These are phyloP conservation scores for Ormyrus pomaceus DNA, from an alignment of 2,888 invertebrate species.

Conservation along the genomic window DNA sequence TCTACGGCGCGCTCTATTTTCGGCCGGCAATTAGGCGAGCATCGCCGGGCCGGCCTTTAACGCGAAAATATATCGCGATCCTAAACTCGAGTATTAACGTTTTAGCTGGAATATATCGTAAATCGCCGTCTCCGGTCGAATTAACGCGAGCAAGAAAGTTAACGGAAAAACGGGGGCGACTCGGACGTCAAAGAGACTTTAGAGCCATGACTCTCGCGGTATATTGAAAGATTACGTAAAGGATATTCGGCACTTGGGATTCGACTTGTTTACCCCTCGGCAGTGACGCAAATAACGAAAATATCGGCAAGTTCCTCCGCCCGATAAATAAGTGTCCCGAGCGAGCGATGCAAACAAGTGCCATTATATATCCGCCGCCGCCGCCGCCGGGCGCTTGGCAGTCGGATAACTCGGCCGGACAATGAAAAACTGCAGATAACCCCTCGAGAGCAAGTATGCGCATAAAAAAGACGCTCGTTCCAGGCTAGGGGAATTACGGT, in stretches of 20 bases:
- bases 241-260: not conserved
- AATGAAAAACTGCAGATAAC: too few relatives aligned
- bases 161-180: not conserved
- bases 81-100: too few relatives aligned
- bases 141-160: too few relatives aligned
- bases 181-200: not conserved
- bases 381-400: conserved; percentile 6
- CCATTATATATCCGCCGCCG: not conserved
- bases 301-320: conserved; percentile 33
- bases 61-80: not conserved
- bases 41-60: not conserved
- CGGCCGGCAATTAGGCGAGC: not conserved
- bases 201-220: not conserved
- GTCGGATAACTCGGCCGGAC: not conserved
- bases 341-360: conserved; percentile 34
- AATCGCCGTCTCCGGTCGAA: too few relatives aligned
- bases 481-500: too few relatives aligned
- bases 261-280: conserved; percentile 33
- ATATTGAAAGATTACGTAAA: conserved; percentile 34
- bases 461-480: too few relatives aligned
- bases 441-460: too few relatives aligned
- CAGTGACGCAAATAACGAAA: conserved; percentile 51
- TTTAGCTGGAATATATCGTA: too few relatives aligned
- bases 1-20: not conserved
- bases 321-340: conserved; percentile 36